Base-by-base conservation (phyloP, 2,113 vertebrate species). In the Eretmochelys imbricata region DNA sequence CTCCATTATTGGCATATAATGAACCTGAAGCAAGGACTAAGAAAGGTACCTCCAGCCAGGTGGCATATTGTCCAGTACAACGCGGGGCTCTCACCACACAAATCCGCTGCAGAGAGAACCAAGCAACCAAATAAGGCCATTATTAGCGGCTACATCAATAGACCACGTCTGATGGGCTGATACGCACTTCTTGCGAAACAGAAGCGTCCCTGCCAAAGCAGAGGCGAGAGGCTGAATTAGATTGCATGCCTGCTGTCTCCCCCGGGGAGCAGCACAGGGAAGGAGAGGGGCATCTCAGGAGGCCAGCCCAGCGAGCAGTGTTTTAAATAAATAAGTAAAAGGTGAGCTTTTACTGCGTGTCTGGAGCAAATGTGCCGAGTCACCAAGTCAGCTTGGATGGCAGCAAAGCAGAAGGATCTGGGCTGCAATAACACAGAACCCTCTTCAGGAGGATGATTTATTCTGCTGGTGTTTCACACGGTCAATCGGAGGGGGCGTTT, bases 361-460 rank as follows among this genome's bases (percentile, higher is more conserved):
- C n/a, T 72, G 65, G 65, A 88, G 82, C 82, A 1, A 25, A 48
- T 91, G 91, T 93, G 91, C 95, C 87, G 95, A 93, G 93, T 96
- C 95, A 94, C 95, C 55, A 3, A 46, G 86, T 85, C 91, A 3
- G 95, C 91, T 87, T 86, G 1, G 80, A 12, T 83, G 90, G 88
- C 93, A 95, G 95, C 95, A 62, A 46, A 76, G 35, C n/a, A 72
- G n/a, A 69, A 69, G 17, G n/a, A 72, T 5, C 65, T 9, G 2
- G 75, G 75, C 42, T 48, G 75, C 7, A 6, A 42, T 6, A 27
- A 27, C 6, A 46, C 75, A 7, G 42, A 22, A 14, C 25, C 75
- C 42, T 20, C 75, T 48, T 48, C 24, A 4, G 5, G 24, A 27
- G 10, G 24, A 42, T 7, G 78, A 13, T 88, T 50, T 5, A 90